These are phyloP conservation scores for Brachionus plicatilis DNA, from an alignment of 1,140 invertebrate species.

Conservation along the genomic window DNA sequence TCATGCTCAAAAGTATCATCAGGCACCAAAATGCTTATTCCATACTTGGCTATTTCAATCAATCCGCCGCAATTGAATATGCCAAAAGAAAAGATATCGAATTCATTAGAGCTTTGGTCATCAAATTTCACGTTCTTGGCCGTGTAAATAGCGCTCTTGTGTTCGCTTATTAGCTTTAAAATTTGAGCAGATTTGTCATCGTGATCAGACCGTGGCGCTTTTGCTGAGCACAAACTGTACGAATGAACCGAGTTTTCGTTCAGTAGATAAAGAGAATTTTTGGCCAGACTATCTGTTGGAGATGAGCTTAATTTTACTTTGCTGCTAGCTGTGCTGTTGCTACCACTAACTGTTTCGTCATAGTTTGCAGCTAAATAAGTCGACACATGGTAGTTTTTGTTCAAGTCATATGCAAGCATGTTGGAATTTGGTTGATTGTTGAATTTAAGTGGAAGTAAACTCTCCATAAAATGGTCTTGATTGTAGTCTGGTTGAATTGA, in stretches of 20 bases:
- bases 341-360: conserved; percentile 12
- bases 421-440: neutral
- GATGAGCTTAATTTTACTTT: neutral
- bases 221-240: neutral
- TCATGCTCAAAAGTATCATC: neutral
- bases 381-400: neutral
- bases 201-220: neutral
- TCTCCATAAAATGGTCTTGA: conserved; percentile 15
- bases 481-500: conserved; percentile 11
- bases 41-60: conserved; percentile 3
- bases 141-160: neutral
- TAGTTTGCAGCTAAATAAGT: neutral
- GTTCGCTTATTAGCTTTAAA: conserved; percentile 11
- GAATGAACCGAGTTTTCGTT: neutral
- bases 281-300: neutral
- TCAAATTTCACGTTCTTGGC: neutral
- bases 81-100: conserved; percentile 4
- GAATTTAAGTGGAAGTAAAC: neutral
- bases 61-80: neutral
- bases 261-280: neutral
- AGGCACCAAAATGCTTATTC: neutral
- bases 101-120: neutral
- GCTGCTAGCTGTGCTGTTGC: conserved; percentile 13
- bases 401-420: neutral
- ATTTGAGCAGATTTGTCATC: conserved; percentile 15